phyloP scores from a whole-genome alignment of 2,113 vertebrate genomes.

The Eudyptes chrysolophus region DNA sequence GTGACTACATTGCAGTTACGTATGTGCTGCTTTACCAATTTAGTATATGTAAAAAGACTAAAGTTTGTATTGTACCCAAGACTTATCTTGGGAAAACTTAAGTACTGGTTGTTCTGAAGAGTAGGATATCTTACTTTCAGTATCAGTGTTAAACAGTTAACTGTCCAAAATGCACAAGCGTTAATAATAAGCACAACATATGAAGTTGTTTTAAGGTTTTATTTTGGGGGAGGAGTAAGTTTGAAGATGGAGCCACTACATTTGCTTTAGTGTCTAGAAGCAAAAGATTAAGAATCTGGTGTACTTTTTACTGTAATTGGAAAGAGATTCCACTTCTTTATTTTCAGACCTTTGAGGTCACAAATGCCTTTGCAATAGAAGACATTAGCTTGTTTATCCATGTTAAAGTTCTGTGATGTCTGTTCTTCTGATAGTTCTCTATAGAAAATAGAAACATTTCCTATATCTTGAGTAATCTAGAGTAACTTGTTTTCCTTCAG shows the following conservation, averaged over 20 bases:
- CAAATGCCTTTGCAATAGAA: neutral
- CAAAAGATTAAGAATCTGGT: neutral
- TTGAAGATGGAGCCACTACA: neutral
- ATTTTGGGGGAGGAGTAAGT: neutral
- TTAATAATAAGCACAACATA: neutral
- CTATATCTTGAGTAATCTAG: neutral
- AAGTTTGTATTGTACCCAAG: neutral
- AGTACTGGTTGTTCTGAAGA: neutral
- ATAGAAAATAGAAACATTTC: neutral
- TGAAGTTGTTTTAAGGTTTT: neutral
- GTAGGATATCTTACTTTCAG: neutral
- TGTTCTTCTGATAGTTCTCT: neutral
- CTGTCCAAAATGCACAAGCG: neutral
- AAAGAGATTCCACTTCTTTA: neutral
- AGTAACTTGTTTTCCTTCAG: neutral
- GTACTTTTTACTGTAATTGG: neutral
- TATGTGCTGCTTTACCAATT: neutral
- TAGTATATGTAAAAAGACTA: neutral
- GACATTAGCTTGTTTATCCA: neutral
- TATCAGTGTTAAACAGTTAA: neutral
- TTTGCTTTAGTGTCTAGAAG: neutral
- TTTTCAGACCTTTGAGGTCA: neutral
- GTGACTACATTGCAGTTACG: neutral
- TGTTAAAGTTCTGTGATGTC: neutral
- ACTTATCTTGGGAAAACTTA: neutral